These are phyloP conservation scores for Pollenia labialis DNA, from an alignment of 2,888 invertebrate genomes.

Conservation along the genomic window DNA sequence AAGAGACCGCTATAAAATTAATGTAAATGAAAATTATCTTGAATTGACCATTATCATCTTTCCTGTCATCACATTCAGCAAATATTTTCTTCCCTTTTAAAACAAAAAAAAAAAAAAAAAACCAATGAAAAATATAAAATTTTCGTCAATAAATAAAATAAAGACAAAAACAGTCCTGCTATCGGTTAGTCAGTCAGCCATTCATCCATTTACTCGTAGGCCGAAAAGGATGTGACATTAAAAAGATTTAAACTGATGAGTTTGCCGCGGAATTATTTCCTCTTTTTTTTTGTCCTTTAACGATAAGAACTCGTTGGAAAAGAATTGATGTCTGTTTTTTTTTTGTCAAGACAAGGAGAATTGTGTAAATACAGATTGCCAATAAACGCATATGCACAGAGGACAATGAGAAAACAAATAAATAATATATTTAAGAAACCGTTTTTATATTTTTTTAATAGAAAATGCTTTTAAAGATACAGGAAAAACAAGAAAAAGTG, in stretches of 20 bases:
- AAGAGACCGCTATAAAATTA: no score
- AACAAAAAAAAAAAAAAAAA: no score
- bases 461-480: not conserved
- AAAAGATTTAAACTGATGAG: slow-evolving; percentile 17
- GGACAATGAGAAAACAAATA: not conserved
- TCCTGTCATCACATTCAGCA: not conserved
- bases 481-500: no score
- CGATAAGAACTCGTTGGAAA: not conserved
- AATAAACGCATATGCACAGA: slow-evolving; percentile 9
- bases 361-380: slow-evolving; percentile 26
- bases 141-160: slow-evolving; percentile 9
- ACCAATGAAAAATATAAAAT: slow-evolving; percentile 26
- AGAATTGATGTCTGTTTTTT: slow-evolving; percentile 32
- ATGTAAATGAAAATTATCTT: not conserved
- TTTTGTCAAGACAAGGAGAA: slow-evolving; percentile 1
- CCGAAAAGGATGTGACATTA: slow-evolving; percentile 24
- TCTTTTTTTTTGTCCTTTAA: slow-evolving; percentile 1
- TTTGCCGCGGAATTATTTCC: not conserved
- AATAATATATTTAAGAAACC: slow-evolving; percentile 22
- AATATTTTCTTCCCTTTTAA: not conserved
- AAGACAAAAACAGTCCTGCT: not conserved
- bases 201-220: slow-evolving; percentile 13
- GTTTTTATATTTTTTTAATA: not conserved
- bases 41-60: not conserved
- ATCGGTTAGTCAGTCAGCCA: slow-evolving; percentile 2